phyloP scores from a whole-genome alignment of 2,888 invertebrate genomes.

The Harpagoxenus sublaevis region DNA sequence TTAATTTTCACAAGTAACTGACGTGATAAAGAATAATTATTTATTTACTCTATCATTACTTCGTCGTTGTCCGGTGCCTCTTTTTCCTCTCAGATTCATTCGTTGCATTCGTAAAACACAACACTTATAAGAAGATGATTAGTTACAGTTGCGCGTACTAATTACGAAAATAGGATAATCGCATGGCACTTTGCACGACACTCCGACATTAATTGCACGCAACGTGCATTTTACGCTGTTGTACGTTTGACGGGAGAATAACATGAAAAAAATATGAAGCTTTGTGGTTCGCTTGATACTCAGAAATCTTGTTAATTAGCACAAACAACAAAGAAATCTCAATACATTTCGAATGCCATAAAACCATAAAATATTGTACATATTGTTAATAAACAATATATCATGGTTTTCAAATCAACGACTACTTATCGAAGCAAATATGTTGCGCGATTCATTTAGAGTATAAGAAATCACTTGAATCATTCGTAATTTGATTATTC shows the following conservation, averaged over 20 bases:
- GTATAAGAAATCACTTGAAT: neutral
- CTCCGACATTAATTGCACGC: neutral
- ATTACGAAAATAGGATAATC: slow-evolving; percentile 4
- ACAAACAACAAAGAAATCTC: neutral
- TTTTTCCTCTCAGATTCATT: neutral
- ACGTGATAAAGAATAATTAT: neutral
- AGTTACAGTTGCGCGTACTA: neutral
- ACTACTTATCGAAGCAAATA: neutral
- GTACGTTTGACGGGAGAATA: neutral
- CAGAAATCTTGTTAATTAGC: neutral
- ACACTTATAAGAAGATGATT: neutral
- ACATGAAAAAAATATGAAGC: neutral
- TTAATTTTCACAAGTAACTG: neutral
- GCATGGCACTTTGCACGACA: neutral
- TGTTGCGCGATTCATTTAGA: neutral
- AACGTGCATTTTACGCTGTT: neutral
- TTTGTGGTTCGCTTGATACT: neutral
- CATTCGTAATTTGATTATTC: neutral
- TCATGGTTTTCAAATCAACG: neutral
- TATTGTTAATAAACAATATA: neutral
- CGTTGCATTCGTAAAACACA: neutral
- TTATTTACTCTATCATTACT: neutral
- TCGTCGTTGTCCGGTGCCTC: neutral
- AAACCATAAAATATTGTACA: neutral
- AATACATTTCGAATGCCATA: neutral